These are phyloP conservation scores for Condylura cristata DNA, from an alignment of 2,113 vertebrate genomes.

Conservation along the genomic window DNA sequence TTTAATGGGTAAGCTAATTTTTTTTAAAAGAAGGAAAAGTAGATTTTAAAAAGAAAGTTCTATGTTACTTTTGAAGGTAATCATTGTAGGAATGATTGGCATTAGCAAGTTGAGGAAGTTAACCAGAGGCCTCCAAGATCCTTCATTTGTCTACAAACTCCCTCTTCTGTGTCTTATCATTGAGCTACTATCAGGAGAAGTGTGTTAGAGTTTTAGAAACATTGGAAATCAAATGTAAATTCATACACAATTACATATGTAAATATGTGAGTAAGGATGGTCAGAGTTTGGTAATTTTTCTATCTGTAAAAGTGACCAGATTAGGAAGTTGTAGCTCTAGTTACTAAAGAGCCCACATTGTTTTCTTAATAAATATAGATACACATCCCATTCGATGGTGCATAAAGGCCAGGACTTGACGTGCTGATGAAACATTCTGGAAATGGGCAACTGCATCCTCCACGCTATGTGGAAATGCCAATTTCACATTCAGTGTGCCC, in stretches of 20 bases:
- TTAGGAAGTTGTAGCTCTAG: not conserved
- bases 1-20: not conserved
- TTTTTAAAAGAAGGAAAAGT: not conserved
- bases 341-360: not conserved
- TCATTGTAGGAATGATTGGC: not conserved
- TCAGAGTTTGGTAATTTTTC: not conserved
- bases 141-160: not conserved
- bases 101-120: not conserved
- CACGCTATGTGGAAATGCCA: not conserved
- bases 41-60: not conserved
- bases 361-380: not conserved
- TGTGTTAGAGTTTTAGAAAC: not conserved
- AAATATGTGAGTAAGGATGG: not conserved
- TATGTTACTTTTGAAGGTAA: not conserved
- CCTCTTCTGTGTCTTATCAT: not conserved
- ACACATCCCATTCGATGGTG: not conserved
- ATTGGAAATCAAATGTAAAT: not conserved
- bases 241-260: not conserved
- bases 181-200: not conserved
- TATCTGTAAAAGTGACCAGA: not conserved
- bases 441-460: not conserved
- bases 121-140: not conserved
- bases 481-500: not conserved
- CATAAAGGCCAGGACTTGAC: not conserved
- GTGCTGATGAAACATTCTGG: not conserved